Conservation (phyloP, 2,797 vertebrate species). For the Saguinus oedipus region DNA sequence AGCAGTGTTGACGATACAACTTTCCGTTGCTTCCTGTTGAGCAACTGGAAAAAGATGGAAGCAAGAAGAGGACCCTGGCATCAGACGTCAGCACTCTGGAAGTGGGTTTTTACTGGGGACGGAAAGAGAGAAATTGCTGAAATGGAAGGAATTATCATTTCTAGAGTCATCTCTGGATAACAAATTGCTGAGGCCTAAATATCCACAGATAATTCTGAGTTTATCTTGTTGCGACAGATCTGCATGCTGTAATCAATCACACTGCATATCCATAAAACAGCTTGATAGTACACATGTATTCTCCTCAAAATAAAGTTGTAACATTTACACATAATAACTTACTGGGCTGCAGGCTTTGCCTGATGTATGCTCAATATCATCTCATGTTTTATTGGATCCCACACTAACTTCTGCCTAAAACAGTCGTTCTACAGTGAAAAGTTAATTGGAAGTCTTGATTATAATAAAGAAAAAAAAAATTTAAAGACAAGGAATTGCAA, state of each 20-base stretch:
- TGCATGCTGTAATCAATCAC: conserved; percentile 81
- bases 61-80: neutral
- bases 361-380: conserved; percentile 80
- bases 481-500: neutral
- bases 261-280: conserved; percentile 79
- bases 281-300: conserved; percentile 82
- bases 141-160: conserved; percentile 83
- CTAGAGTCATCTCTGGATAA: conserved; percentile 80
- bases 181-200: conserved; percentile 83
- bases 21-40: neutral
- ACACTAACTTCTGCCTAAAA: conserved; percentile 82
- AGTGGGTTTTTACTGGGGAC: conserved; percentile 71
- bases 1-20: neutral
- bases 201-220: conserved; percentile 85
- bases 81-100: conserved; percentile 60
- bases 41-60: neutral
- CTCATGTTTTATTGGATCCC: conserved; percentile 82
- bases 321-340: conserved; percentile 84
- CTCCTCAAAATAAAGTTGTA: conserved; percentile 84
- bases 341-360: conserved; percentile 77
- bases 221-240: conserved; percentile 81
- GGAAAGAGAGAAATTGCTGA: conserved; percentile 58
- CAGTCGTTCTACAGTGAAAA: conserved; percentile 77
- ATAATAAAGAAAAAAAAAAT: conserved; percentile 53
- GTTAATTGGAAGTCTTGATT: conserved; percentile 77